A percentile compares a stretch with the other conserved stretches of the same genome.
These are phyloP conservation scores for Aurelia coerulea DNA, from an alignment of 30 jellyfish, hydroid and myxozoan genomes.

Conservation along the genomic window DNA sequence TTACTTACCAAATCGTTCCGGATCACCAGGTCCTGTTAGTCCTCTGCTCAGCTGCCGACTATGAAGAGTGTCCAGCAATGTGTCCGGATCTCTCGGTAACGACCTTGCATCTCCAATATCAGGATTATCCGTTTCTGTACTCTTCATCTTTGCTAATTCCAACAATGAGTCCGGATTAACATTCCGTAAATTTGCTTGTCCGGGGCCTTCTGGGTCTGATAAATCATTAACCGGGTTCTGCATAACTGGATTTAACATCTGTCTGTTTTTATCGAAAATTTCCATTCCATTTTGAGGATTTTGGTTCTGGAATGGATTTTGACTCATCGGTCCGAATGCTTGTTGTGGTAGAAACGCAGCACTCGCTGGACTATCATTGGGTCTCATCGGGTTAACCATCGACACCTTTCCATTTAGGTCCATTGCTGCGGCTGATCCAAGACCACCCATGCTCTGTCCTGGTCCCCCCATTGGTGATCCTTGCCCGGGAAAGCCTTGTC, in stretches of 20 bases:
- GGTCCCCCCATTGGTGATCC: slow-evolving; percentile 40
- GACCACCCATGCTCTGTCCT: slow-evolving; percentile 11
- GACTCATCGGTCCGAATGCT: slow-evolving; percentile 42
- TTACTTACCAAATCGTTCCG: slow-evolving; percentile 65
- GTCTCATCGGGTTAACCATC: slow-evolving; percentile 27
- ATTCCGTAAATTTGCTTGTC: slow-evolving; percentile 29
- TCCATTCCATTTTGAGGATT: slow-evolving; percentile 63
- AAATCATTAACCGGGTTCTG: slow-evolving; percentile 85
- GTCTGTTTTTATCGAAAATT: slow-evolving; percentile 58
- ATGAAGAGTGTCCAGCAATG: slow-evolving; percentile 84
- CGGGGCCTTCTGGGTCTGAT: slow-evolving; percentile 88
- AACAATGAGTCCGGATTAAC: slow-evolving; percentile 85
- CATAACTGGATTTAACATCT: slow-evolving; percentile 50
- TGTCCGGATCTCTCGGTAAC: slow-evolving; percentile 72
- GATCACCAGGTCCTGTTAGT: slow-evolving; percentile 94
- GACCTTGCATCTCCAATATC: slow-evolving; percentile 39
- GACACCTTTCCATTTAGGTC: slow-evolving; percentile 56
- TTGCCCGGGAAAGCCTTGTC: too few species aligned
- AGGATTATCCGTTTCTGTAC: slow-evolving; percentile 72
- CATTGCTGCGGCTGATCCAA: slow-evolving; percentile 35
- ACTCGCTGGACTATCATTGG: neutral
- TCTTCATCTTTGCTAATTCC: slow-evolving; percentile 78
- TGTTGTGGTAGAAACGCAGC: slow-evolving; percentile 53
- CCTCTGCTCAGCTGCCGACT: slow-evolving; percentile 71
- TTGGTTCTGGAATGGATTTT: slow-evolving; percentile 75